A percentile compares a stretch with the other conserved stretches of the same genome.
Conservation (phyloP, 2,113 vertebrate species). For the Malurus alboscapulatus region DNA sequence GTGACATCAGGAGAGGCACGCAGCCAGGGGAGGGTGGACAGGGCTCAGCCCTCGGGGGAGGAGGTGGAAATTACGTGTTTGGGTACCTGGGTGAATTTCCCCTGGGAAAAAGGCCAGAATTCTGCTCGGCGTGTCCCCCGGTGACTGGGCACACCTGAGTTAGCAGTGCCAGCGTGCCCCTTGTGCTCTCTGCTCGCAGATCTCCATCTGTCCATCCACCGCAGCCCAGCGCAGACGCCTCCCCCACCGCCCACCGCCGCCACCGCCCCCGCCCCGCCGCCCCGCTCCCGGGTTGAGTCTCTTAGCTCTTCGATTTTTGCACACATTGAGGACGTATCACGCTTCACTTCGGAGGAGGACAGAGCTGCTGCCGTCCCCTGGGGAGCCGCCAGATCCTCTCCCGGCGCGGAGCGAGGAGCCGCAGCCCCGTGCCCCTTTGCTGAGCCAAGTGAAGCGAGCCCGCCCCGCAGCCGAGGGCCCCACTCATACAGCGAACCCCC, state of each 20-base stretch:
- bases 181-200: not conserved
- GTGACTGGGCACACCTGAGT: fast-evolving
- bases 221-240: not conserved
- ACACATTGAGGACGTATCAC: slow-evolving; percentile 54
- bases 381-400: not conserved
- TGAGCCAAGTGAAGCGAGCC: not conserved
- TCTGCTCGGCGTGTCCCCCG: fast-evolving
- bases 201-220: not conserved
- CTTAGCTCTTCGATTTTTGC: slow-evolving; percentile 70
- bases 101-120: not conserved
- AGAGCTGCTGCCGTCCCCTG: not conserved
- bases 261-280: not conserved
- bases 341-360: slow-evolving; percentile 55
- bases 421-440: not conserved
- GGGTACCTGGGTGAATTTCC: not conserved
- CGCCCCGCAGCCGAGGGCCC: not conserved
- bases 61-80: not conserved
- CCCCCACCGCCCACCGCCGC: not conserved
- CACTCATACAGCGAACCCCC: slow-evolving; percentile 13
- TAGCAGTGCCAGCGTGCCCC: fast-evolving
- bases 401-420: not conserved
- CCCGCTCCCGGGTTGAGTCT: slow-evolving; percentile 8
- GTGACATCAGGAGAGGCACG: not conserved
- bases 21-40: not conserved
- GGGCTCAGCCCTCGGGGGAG: not conserved